These are phyloP conservation scores for Argyrosomus japonicus DNA, from an alignment of 2,113 vertebrate species.

Conservation along the genomic window DNA sequence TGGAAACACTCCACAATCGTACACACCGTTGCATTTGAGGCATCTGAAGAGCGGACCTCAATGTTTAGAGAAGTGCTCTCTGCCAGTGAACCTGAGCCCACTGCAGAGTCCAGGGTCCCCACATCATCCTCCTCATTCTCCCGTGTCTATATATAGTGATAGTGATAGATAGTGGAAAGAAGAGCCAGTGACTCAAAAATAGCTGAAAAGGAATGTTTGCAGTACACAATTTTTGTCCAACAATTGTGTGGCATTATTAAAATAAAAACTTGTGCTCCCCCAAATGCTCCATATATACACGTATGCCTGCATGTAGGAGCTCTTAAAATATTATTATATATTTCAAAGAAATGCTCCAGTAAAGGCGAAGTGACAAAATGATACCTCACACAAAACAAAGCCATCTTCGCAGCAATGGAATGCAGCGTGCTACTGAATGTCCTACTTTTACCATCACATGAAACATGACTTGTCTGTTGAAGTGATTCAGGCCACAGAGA, in stretches of 20 bases:
- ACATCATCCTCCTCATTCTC: constrained; percentile 93
- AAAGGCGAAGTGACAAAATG: neutral
- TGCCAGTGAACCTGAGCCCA: constrained; percentile 93
- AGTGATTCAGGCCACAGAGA: constrained; percentile 14
- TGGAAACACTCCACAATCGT: neutral
- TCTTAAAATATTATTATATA: neutral
- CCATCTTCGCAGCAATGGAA: neutral
- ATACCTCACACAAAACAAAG: neutral
- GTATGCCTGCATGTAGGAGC: neutral
- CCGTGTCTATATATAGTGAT: constrained; percentile 84
- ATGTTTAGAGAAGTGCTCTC: constrained; percentile 94
- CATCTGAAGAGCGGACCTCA: constrained; percentile 90
- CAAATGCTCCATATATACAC: neutral
- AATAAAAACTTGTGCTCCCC: neutral
- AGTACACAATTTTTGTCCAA: neutral
- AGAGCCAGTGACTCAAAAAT: constrained; percentile 1
- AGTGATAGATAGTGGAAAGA: constrained; percentile 76
- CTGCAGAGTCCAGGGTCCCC: constrained; percentile 91
- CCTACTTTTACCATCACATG: constrained; percentile 15
- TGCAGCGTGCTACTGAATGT: neutral
- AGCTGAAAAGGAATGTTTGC: neutral
- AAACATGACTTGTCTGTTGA: constrained; percentile 26
- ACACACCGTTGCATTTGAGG: constrained; percentile 89
- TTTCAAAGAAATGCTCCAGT: neutral
- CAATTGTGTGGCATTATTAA: neutral